These are phyloP conservation scores for Kobus ellipsiprymnus DNA, from an alignment of 2,113 vertebrate genomes.

Conservation along the genomic window DNA sequence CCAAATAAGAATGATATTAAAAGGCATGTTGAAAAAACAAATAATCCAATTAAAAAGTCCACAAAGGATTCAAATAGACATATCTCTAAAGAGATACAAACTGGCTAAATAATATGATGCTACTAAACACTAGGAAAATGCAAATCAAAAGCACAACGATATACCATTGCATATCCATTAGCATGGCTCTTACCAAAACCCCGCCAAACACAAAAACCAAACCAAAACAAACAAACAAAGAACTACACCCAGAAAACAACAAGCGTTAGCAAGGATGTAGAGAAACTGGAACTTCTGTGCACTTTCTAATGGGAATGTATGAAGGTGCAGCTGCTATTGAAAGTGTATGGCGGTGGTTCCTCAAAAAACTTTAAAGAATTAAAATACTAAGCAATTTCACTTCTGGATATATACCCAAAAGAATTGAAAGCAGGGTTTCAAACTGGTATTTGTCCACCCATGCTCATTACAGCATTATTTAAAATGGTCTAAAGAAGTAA, in stretches of 20 bases:
- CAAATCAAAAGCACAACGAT: not conserved
- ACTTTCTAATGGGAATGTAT: not conserved
- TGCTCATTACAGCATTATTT: not conserved
- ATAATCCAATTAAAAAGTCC: not conserved
- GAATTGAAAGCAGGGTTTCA: not conserved
- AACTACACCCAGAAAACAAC: not conserved
- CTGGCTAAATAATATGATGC: not conserved
- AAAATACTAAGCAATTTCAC: not conserved
- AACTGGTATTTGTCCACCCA: not conserved
- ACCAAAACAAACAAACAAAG: not conserved
- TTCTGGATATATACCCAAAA: not conserved
- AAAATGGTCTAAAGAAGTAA: not conserved
- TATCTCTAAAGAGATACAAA: not conserved
- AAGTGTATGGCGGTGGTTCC: not conserved
- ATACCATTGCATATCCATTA: not conserved
- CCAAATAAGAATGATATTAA: not conserved
- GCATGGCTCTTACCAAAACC: not conserved
- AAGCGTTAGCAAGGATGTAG: not conserved
- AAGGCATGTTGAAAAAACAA: not conserved
- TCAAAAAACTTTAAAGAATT: conserved; percentile 10
- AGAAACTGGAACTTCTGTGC: not conserved
- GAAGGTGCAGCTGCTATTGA: not conserved
- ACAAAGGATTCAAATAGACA: not conserved
- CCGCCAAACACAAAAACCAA: not conserved
- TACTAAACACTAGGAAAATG: not conserved